These are phyloP conservation scores for Typhlichthys subterraneus DNA, from an alignment of 2,797 vertebrate species.

Conservation along the genomic window DNA sequence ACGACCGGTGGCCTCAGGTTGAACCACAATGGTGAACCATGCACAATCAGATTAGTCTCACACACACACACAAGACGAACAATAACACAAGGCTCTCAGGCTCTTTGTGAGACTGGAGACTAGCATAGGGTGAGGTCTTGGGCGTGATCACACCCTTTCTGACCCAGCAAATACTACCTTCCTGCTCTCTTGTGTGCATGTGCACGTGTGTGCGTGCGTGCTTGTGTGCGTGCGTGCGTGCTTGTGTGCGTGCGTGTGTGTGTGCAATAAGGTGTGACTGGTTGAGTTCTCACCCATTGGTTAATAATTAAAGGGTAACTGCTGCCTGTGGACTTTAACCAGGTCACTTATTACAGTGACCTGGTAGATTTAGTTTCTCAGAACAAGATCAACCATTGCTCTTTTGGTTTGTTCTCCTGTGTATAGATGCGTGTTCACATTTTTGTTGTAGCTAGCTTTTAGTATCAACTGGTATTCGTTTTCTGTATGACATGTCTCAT, in stretches of 20 bases:
- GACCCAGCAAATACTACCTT: slow-evolving; percentile 45
- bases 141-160: slow-evolving; percentile 67
- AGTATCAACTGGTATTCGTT: no score
- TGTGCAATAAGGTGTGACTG: slow-evolving; percentile 25
- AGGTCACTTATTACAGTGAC: slow-evolving; percentile 26
- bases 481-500: no score
- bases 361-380: no score
- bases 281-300: slow-evolving; percentile 59
- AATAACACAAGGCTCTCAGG: slow-evolving; percentile 26
- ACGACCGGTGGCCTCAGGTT: slow-evolving; percentile 58
- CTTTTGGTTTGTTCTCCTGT: neutral
- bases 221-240: slow-evolving; percentile 11
- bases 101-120: slow-evolving; percentile 62
- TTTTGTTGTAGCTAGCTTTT: no score
- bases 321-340: slow-evolving; percentile 69
- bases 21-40: slow-evolving; percentile 61
- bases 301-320: slow-evolving; percentile 76
- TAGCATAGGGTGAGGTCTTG: slow-evolving; percentile 53
- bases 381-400: no score
- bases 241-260: neutral
- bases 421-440: no score
- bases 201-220: slow-evolving; percentile 17
- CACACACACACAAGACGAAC: slow-evolving; percentile 22
- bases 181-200: slow-evolving; percentile 35
- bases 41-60: slow-evolving; percentile 50